Percentiles rank a stretch among this genome's conserved stretches.
Conservation (phyloP, 2,797 vertebrate species). For the Gadopsis bispinosus region DNA sequence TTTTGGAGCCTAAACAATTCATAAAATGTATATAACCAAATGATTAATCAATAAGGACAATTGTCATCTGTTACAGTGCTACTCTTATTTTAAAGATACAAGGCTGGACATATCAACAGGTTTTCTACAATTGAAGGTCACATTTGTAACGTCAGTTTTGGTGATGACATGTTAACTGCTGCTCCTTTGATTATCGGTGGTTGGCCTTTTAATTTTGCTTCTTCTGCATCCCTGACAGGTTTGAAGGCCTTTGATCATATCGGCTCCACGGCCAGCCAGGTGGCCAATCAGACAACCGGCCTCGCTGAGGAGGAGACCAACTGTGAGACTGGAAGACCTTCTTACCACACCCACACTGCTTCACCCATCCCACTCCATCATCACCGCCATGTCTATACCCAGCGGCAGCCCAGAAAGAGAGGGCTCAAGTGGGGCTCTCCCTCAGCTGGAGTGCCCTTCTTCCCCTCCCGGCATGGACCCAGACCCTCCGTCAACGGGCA, state of each 20-base stretch:
- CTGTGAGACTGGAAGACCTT: constrained; percentile 49
- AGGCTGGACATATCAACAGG: not conserved
- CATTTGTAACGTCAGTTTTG: not conserved
- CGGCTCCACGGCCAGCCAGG: constrained; percentile 55
- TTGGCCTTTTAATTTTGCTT: not conserved
- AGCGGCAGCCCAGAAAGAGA: constrained; percentile 85
- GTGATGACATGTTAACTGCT: not conserved
- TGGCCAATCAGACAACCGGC: constrained; percentile 51
- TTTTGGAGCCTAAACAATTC: not conserved
- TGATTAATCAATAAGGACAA: not conserved
- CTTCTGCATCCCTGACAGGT: constrained; percentile 57
- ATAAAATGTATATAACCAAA: not conserved
- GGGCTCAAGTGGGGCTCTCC: constrained; percentile 59
- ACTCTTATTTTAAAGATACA: not conserved
- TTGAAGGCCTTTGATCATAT: constrained; percentile 75
- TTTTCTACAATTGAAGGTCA: not conserved
- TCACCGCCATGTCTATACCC: constrained; percentile 80
- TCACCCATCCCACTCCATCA: constrained; percentile 28
- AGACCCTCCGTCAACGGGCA: constrained; percentile 86
- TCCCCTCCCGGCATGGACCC: constrained; percentile 79
- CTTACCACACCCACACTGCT: constrained; percentile 29
- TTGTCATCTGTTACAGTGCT: not conserved
- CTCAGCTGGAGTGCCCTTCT: constrained; percentile 78
- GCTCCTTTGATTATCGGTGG: not conserved
- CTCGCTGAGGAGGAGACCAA: constrained; percentile 39